Evolutionary conservation across 2,113 vertebrate species (phyloP).

Genomic region (Anhinga rufa): DNA sequence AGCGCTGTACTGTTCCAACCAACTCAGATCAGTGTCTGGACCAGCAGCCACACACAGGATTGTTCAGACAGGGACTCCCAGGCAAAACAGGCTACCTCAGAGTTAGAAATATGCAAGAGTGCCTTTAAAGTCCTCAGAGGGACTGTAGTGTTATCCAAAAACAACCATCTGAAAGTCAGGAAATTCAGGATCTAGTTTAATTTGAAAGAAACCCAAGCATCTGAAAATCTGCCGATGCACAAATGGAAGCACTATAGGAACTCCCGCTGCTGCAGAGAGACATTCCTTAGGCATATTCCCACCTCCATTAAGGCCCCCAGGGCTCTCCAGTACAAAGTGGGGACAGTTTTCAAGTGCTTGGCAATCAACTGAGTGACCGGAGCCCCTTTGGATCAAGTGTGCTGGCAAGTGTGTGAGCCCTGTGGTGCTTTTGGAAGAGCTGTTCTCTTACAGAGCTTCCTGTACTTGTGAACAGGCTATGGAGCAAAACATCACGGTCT

Average conservation of each 20-base stretch:
- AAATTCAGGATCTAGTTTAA: slow-evolving; percentile 60
- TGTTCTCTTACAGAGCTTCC: not conserved
- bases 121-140: slow-evolving; percentile 45
- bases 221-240: slow-evolving; percentile 37
- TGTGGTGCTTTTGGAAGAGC: slow-evolving; percentile 27
- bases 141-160: slow-evolving; percentile 40
- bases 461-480: slow-evolving; percentile 2
- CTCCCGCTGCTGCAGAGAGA: not conserved
- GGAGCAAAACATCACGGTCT: not conserved
- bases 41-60: not conserved
- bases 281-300: slow-evolving; percentile 31
- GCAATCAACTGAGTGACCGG: not conserved
- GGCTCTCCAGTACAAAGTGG: slow-evolving; percentile 44
- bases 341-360: slow-evolving; percentile 46
- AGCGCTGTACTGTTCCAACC: not conserved
- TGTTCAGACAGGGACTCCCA: slow-evolving; percentile 29
- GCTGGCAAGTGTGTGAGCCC: not conserved
- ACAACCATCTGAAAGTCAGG: slow-evolving; percentile 56
- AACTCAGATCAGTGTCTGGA: not conserved
- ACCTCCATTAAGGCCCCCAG: slow-evolving; percentile 13
- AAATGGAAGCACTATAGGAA: slow-evolving; percentile 40
- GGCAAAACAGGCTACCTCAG: slow-evolving; percentile 41
- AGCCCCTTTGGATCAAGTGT: not conserved
- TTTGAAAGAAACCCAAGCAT: slow-evolving; percentile 62
- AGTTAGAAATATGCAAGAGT: slow-evolving; percentile 44